These are phyloP conservation scores for Clarias batrachus DNA, from an alignment of 2,113 vertebrate genomes.

Conservation along the genomic window DNA sequence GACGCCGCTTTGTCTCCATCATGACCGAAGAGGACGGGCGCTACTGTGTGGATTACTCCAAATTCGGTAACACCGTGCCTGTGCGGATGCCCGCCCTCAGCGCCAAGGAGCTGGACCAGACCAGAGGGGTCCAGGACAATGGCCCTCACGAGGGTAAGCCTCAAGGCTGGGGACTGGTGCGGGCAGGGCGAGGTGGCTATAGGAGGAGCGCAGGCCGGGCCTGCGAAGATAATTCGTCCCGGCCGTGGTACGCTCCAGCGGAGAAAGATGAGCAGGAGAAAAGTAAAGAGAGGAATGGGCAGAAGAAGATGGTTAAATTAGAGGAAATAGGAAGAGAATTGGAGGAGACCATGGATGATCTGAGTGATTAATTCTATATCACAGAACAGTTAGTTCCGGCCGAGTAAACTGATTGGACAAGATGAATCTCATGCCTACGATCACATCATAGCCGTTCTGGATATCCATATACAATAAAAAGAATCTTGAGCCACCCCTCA, in stretches of 20 bases:
- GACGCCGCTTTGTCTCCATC: conserved; percentile 79
- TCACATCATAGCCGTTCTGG: too few species aligned
- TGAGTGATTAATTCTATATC: conserved; percentile 57
- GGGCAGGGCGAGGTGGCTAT: conserved; percentile 74
- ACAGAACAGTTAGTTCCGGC: too few species aligned
- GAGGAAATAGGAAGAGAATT: conserved; percentile 71
- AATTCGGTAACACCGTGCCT: conserved; percentile 79
- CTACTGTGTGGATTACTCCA: conserved; percentile 82
- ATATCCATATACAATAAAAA: too few species aligned
- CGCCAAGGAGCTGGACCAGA: conserved; percentile 75
- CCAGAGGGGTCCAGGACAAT: conserved; percentile 64
- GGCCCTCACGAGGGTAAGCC: conserved; percentile 53
- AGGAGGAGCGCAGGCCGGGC: conserved; percentile 67
- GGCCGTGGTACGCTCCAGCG: conserved; percentile 65
- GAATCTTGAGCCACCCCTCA: too few species aligned
- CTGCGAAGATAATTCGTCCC: conserved; percentile 55
- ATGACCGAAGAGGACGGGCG: conserved; percentile 77
- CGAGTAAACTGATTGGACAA: too few species aligned
- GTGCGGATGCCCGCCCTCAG: conserved; percentile 74
- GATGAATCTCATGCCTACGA: too few species aligned
- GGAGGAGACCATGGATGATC: conserved; percentile 51
- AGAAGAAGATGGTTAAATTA: conserved; percentile 69
- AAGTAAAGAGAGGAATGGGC: conserved; percentile 57
- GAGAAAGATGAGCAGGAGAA: conserved; percentile 49
- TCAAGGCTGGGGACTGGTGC: conserved; percentile 74